These are phyloP conservation scores for Zapus hudsonius DNA, from an alignment of 2,113 vertebrate genomes.

Conservation along the genomic window DNA sequence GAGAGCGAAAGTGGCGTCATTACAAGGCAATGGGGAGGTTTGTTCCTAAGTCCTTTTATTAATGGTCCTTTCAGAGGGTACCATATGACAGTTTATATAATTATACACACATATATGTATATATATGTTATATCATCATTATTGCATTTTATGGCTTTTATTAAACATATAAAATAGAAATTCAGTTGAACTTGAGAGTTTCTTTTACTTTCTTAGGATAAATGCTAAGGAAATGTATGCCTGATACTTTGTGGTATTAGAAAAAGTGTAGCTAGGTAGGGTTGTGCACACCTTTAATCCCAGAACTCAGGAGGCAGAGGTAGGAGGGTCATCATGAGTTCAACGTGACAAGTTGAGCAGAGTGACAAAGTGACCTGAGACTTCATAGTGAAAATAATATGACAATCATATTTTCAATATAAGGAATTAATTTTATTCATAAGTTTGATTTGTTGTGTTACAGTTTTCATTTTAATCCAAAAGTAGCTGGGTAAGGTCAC, in stretches of 20 bases:
- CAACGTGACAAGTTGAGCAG: too few species aligned
- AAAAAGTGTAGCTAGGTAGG: too few species aligned
- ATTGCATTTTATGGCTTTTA: neutral
- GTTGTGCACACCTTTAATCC: too few species aligned
- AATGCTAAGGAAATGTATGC: slow-evolving; percentile 36
- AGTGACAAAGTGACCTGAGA: too few species aligned
- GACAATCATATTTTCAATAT: neutral
- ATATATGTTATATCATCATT: neutral
- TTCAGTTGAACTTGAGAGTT: neutral
- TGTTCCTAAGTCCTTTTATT: slow-evolving; percentile 13
- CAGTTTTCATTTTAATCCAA: slow-evolving; percentile 27
- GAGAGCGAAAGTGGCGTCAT: neutral
- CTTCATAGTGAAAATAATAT: too few species aligned
- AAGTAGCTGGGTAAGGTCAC: neutral
- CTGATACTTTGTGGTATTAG: neutral
- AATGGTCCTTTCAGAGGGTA: neutral
- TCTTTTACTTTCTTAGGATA: slow-evolving; percentile 12
- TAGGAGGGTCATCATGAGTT: too few species aligned
- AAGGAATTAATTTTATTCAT: neutral
- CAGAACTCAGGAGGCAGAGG: too few species aligned
- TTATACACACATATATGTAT: neutral
- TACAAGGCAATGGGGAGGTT: neutral
- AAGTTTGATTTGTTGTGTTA: slow-evolving; percentile 1
- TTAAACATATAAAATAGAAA: neutral
- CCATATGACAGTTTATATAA: neutral